These are phyloP conservation scores for Tyrannus savana DNA, from an alignment of 2,113 vertebrate species.

Conservation along the genomic window DNA sequence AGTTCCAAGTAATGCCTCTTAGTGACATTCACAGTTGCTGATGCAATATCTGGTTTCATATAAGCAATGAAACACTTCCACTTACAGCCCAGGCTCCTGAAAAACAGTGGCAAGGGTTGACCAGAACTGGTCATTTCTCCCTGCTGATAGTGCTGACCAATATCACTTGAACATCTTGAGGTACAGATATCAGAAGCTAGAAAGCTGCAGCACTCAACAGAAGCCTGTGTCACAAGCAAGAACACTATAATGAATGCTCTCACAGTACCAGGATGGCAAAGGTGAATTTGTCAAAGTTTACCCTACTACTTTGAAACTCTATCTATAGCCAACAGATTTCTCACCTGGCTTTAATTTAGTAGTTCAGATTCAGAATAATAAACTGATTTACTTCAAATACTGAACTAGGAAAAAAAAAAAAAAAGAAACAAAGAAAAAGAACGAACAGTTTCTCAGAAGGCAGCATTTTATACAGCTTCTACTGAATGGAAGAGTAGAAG, in stretches of 20 bases:
- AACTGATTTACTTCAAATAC: not conserved
- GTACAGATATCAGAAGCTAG: not conserved
- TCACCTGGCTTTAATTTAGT: not conserved
- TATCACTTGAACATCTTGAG: not conserved
- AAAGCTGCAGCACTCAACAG: not conserved
- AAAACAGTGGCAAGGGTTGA: not conserved
- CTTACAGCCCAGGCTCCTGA: not conserved
- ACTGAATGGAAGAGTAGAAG: not conserved
- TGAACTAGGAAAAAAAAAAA: not conserved
- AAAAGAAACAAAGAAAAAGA: not conserved
- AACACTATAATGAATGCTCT: rapidly evolving
- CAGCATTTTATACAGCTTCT: not conserved
- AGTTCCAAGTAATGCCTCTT: not conserved
- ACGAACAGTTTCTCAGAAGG: not conserved
- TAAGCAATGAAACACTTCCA: not conserved
- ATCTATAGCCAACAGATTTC: not conserved
- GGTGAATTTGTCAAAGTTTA: not conserved
- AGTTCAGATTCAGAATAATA: not conserved
- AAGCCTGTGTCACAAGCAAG: not conserved
- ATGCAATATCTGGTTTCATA: not conserved
- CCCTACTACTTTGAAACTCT: not conserved
- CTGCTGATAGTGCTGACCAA: not conserved
- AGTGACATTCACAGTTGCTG: not conserved
- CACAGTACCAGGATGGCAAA: not conserved
- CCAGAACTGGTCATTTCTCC: not conserved